Conservation (phyloP, 2,888 invertebrate species). For the Erebia aethiops region DNA sequence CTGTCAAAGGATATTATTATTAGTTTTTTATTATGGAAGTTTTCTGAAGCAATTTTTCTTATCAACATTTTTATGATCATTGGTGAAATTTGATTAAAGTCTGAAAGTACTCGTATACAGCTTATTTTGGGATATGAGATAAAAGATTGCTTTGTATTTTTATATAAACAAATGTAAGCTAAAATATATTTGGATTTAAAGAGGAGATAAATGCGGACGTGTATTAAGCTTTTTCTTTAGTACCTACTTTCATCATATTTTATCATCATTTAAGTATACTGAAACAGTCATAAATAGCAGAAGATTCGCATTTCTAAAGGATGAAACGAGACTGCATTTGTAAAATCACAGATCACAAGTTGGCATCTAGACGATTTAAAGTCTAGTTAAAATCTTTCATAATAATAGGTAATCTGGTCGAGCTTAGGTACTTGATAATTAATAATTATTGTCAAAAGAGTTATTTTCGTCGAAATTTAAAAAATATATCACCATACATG, state of each 20-base stretch:
- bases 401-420: too few species aligned
- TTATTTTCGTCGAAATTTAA: background rate
- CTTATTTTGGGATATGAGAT: background rate
- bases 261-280: too few species aligned
- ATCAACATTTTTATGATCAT: slow-evolving; percentile 11
- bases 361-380: too few species aligned
- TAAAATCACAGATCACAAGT: too few species aligned
- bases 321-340: too few species aligned
- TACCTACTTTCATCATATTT: too few species aligned
- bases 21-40: slow-evolving; percentile 1
- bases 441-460: background rate
- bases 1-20: slow-evolving; percentile 21
- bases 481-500: slow-evolving; percentile 13
- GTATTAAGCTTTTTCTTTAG: too few species aligned
- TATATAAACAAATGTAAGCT: background rate
- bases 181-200: background rate
- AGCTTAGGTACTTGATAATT: too few species aligned
- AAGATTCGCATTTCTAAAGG: too few species aligned
- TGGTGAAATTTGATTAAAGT: slow-evolving; percentile 14
- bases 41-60: slow-evolving; percentile 10
- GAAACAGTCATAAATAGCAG: too few species aligned
- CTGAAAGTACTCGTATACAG: background rate
- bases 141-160: background rate
- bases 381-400: too few species aligned
- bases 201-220: too few species aligned